Evolutionary conservation across 2,888 invertebrate species (phyloP), one percentile per base, ranked within the genome.

Genomic region (Melanchra persicariae): DNA sequence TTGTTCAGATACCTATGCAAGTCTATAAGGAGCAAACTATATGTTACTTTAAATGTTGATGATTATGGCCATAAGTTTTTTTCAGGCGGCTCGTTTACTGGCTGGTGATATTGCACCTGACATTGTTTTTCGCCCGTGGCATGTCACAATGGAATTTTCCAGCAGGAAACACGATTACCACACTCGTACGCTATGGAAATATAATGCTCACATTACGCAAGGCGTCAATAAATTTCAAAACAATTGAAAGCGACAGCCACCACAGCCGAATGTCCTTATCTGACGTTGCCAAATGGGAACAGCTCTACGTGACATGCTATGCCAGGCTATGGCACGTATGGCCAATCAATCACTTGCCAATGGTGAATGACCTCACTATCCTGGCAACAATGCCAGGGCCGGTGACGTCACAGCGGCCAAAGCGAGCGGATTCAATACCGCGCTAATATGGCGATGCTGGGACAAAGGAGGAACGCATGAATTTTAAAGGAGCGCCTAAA

Each of bases 321-420:
- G 85, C 78, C 81, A 69, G 52, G 74, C 59, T 69, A 61, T 68
- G 63, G 77, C 93, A 93, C 93, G 93, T 91, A 84, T 78, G 80
- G 64, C 77, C 87, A 87, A 92, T 93, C 92, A 90, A 91, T 93
- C 93, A 91, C 83, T 63, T 79, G 75, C 81, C 80, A 82, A 88
- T 88, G 87, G 92, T 92, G 91, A 93, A 93, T 85, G 93, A 93
- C 93, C 93, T 87, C 85, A 82, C 86, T 88, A 85, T 88, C 87
- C 88, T 89, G 89, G 87, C 84, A 82, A 86, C 86, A 87, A 86
- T 87, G 85, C 87, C 87, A 83, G 81, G 79, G 81, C 64, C 73
- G 72, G 85, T 91, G 91, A 91, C 90, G 89, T 88, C 90, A 89
- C 71, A 58, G 49, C 68, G 60, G 64, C 82, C 81, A 81, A 82